Evolutionary conservation across 2,888 invertebrate species (phyloP).

Genomic region (Pemphredon lugubris): DNA sequence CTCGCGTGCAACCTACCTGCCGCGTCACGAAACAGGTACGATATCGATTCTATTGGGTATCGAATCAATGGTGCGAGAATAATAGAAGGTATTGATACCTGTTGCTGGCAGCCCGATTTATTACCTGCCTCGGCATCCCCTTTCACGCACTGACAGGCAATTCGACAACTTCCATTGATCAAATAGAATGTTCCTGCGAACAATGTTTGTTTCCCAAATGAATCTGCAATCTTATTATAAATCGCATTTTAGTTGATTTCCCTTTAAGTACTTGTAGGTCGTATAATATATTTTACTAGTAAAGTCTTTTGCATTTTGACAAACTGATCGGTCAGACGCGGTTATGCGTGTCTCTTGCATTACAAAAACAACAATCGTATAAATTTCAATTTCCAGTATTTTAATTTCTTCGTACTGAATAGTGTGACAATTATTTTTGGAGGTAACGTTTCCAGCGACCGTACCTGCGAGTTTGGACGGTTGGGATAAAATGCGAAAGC

Average conservation of each 20-base stretch:
- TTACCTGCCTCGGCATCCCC: slow-evolving; percentile 55
- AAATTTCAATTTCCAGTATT: too few relatives aligned
- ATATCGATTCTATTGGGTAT: slow-evolving; percentile 69
- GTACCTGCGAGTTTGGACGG: too few relatives aligned
- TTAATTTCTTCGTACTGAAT: too few relatives aligned
- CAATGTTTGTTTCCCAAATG: slow-evolving; percentile 2
- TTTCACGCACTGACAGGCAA: slow-evolving; percentile 33
- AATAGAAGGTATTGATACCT: slow-evolving; percentile 66
- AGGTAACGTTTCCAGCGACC: too few relatives aligned
- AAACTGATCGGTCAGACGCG: too few relatives aligned
- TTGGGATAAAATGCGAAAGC: too few relatives aligned
- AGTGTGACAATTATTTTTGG: too few relatives aligned
- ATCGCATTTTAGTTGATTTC: background rate
- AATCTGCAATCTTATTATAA: too few relatives aligned
- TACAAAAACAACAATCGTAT: too few relatives aligned
- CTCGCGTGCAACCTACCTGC: slow-evolving; percentile 72
- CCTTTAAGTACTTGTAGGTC: background rate
- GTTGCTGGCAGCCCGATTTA: slow-evolving; percentile 61
- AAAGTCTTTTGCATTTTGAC: too few relatives aligned
- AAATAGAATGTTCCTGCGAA: slow-evolving; percentile 16
- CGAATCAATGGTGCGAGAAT: slow-evolving; percentile 69
- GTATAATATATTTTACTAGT: too few relatives aligned
- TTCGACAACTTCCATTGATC: slow-evolving; percentile 21
- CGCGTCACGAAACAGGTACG: slow-evolving; percentile 63
- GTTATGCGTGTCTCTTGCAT: too few relatives aligned